Base-by-base conservation (phyloP, 2,797 vertebrate species). In the Acanthopagrus latus region DNA sequence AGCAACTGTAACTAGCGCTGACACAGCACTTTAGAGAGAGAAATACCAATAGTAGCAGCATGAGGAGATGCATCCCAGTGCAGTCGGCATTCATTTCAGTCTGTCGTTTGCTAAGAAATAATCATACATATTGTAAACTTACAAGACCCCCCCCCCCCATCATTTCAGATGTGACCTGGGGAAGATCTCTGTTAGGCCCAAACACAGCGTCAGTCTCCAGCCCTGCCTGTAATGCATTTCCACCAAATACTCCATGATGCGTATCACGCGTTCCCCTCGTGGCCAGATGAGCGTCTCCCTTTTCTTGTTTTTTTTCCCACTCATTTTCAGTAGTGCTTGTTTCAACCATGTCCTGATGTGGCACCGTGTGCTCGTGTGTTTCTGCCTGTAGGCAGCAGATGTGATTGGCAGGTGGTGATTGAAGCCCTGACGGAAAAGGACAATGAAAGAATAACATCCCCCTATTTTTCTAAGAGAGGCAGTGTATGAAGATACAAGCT, bases 371-470 rank as follows among this genome's bases (percentile, higher is more conserved):
- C 81, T 8, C 13, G 51, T 23, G n/a, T 83, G 64, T 58, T 58
- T 78, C 52, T 71, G 71, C 79, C 86, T 73, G 68, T 55, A 80
- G 90, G 90, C 85, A 69, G 81, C 60, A 74, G 76, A 87, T 74
- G 73, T 90, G 83, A 92, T 90, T 92, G 91, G 83, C 92, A 93
- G 89, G 66, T 57, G 81, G 69, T 81, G 90, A 86, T 84, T 86
- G 88, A 90, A 88, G 86, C 56, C 64, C 78, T 82, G 83, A 88
- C 88, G 83, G 89, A 87, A 87, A 86, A 88, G 87, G 88, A 87
- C 89, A 86, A 87, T 63, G 82, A 84, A 86, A 94, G 60, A 90
- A 88, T 79, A 87, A 84, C 81, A 88, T 74, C 3, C 74, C 63
- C 55, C 29, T 59, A 73, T 88, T 85, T 90, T 66, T 83, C 51